Evolutionary conservation across 2,113 vertebrate species (phyloP), one percentile per base, ranked within the genome.

Genomic region (Callaeas wilsoni): DNA sequence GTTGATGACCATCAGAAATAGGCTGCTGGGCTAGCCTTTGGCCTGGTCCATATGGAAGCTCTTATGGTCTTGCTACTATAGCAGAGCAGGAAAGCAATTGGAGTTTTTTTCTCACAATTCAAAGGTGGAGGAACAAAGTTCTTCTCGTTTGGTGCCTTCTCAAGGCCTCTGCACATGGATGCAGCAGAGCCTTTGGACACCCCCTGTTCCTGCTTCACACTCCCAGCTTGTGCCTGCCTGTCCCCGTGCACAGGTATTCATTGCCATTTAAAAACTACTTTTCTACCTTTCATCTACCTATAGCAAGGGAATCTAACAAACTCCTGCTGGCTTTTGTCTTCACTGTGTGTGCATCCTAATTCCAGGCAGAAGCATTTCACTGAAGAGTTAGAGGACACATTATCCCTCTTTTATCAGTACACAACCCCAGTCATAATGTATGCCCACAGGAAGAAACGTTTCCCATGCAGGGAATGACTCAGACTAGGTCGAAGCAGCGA

Each of bases 401-500:
- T 84, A 89, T 52, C 56, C 25, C 60, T 57, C 62, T 97, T 95
- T 89, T 56, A 89, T 91, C 80, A 49, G 80, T 44, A 92, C 69
- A 71, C 94, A 96, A 41, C 94, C 93, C 86, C 73, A 91, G 93
- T n/a, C 89, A 84, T 94, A 86, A 89, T 39, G 69, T 87, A 70
- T 95, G 87, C 91, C 80, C 89, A 92, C 89, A 92, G 95, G 93
- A 95, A 82, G 89, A 81, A 90, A 75, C 0, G 0, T 60, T 93
- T 90, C 49, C 91, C 89, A 41, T 87, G 80, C 80, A 92, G 93
- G 26, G 91, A 84, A 93, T 97, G 93, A 95, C 86, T 97, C 96
- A 95, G 93, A 84, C 64, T 93, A 41, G 86, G 95, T 89, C 91
- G 92, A 93, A 86, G 89, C 60, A 89, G 69, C 2, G 9, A 67